Base-by-base conservation (phyloP, 2,113 vertebrate genomes). In the Oryzias woworae region DNA sequence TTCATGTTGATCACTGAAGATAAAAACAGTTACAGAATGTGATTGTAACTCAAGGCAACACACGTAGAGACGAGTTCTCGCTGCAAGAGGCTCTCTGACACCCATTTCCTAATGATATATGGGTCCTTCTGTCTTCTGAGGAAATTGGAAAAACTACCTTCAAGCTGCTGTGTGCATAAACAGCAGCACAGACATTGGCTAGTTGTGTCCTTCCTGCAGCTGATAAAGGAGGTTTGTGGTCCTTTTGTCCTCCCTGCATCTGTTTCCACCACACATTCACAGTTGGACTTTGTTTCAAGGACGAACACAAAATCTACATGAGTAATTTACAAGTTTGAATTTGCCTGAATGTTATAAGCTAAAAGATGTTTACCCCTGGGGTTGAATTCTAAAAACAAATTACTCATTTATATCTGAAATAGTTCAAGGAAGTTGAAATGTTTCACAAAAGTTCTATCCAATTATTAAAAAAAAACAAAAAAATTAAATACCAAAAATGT, bases 71-170 rank as follows among this genome's bases (percentile, higher is more conserved):
- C 47, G 70, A 77, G 75, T 67, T 36, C 62, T 24, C 49, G 72
- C 55, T 56, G 58, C 52, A 69, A 78, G 59, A 60, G 51, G 62
- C 71, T 52, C 18, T 42, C 67, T 69, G 63, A 62, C 28, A 62
- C 58, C n/a, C 5, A 79, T 80, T 70, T 63, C 60, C 55, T 56
- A 59, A 31, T 83, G 81, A 85, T 88, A 69, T 85, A 81, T 78
- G 18, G 1, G 10, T 66, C 54, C n/a, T 26, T 23, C 14, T 8
- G 54, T 58, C 72, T 77, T 82, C 22, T 71, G 51, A 66, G 78
- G 47, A 84, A 78, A 82, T 75, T 55, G 61, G 64, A 78, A 77
- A 75, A 63, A 48, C 15, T 52, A 71, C 68, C 80, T 77, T 59
- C 12, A 74, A 78, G 69, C 69, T 24, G 53, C 23, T 64, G 50